Percentiles rank a stretch among this genome's conserved stretches.
These are phyloP conservation scores for Drosophila neotestacea DNA, from an alignment of 2,888 invertebrate genomes.

Conservation along the genomic window DNA sequence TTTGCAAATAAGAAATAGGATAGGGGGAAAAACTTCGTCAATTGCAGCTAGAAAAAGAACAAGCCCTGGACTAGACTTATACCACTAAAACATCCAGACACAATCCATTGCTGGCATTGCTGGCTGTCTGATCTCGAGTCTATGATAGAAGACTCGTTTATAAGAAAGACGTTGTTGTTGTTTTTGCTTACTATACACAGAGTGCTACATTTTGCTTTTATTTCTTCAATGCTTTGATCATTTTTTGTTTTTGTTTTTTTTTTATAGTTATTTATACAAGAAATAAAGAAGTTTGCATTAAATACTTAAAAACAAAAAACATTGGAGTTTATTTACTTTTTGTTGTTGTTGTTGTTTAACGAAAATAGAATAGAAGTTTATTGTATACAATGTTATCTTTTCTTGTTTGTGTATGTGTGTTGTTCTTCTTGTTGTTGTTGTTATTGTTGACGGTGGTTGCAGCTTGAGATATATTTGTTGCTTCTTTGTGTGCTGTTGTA, in stretches of 20 bases:
- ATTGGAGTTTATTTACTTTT: conserved; percentile 41
- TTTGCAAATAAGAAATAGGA: conserved; percentile 46
- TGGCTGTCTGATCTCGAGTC: not conserved
- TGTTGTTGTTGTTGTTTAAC: conserved; percentile 15
- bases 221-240: conserved; percentile 58
- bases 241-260: not conserved
- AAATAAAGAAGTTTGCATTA: conserved; percentile 56
- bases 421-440: conserved; percentile 1
- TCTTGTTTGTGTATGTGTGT: conserved; percentile 22
- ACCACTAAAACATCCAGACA: not conserved
- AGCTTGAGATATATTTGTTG: conserved; percentile 30
- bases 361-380: conserved; percentile 34
- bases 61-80: conserved; percentile 16
- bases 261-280: conserved; percentile 36
- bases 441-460: conserved; percentile 37
- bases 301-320: conserved; percentile 59
- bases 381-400: conserved; percentile 36
- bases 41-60: conserved; percentile 15
- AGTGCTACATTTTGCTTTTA: conserved; percentile 71
- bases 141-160: conserved; percentile 11
- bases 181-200: conserved; percentile 73
- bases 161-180: conserved; percentile 42
- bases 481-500: not conserved
- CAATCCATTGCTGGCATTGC: not conserved
- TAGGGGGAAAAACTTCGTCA: not conserved